phyloP scores from a whole-genome alignment of 1,140 invertebrate genomes.

The Danaus plexippus region DNA sequence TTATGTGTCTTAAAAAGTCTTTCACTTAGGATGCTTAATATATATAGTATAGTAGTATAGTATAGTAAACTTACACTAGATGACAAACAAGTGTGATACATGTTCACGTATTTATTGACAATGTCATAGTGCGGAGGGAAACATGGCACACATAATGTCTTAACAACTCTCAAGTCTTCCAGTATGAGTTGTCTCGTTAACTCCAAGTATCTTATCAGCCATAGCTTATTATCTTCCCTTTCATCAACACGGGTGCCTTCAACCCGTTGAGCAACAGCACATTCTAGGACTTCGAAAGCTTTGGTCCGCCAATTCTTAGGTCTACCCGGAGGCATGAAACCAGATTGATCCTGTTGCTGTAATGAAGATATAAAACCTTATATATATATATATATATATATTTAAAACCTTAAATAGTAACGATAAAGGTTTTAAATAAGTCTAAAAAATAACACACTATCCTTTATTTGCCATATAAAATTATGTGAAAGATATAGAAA shows the following conservation, averaged over 20 bases:
- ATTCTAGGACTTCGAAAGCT: constrained; percentile 87
- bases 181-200: constrained; percentile 90
- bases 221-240: constrained; percentile 92
- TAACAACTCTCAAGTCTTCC: constrained; percentile 93
- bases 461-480: no score
- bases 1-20: no score
- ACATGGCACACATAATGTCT: constrained; percentile 92
- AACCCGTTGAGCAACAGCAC: constrained; percentile 86
- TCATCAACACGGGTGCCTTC: constrained; percentile 95
- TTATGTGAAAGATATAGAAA: no score
- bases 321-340: constrained; percentile 93
- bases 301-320: constrained; percentile 94
- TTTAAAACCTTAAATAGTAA: no score
- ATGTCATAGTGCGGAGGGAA: constrained; percentile 98
- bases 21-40: no score
- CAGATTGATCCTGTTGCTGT: constrained; percentile 83
- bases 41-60: constrained; percentile 6
- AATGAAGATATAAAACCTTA: neutral
- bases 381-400: no score
- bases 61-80: constrained; percentile 83
- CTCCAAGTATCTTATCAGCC: constrained; percentile 87
- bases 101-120: constrained; percentile 89
- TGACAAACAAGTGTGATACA: constrained; percentile 94
- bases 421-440: neutral
- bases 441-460: constrained; percentile 7